Base-by-base conservation (phyloP, 2,888 invertebrate species). In the Mythimna vitellina region DNA sequence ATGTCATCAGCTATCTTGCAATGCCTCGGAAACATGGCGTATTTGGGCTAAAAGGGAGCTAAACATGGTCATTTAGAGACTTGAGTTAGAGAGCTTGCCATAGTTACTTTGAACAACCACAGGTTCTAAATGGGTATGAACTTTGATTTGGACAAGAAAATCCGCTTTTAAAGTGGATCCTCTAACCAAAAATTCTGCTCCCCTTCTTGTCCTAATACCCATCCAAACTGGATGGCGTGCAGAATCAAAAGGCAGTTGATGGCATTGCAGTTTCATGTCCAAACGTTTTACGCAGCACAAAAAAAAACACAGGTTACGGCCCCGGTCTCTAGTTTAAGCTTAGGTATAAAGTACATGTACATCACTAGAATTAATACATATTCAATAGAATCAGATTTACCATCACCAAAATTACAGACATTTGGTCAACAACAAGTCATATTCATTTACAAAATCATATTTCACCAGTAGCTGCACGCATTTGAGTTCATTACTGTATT, bases 401-500 rank as follows among this genome's bases (percentile, higher is more conserved):
- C 22, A 64, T 38, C 14, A 49, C 10, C 25, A 20, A 49, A 76
- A 20, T 63, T 49, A 49, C 54, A 73, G 22, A 29, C 53, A 64
- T n/a, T 56, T 70, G 58, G 8, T 29, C 29, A 69, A 68, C 60
- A 64, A 61, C 49, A 53, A 20, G 46, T 68, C 46, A 54, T 53
- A 29, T 57, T 57, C 7, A 42, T 65, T 65, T 65, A 61, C 54
- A 68, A 67, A 68, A 29, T 20, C 57, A 72, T 65, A 46, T 46
- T 77, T 51, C 35, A 53, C 46, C 66, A 64, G 20, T 64, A 46
- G 35, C 29, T 60, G 73, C 74, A 74, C 66, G 65, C 53, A 56
- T 73, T 77, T 68, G 9, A 54, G 67, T 73, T 77, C 22, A 61
- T 77, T 65, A 56, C 29, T 70, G 35, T 65, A 53, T 65, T 58